Conservation (phyloP, 1,140 invertebrate species). For the Ephestia elutella region DNA sequence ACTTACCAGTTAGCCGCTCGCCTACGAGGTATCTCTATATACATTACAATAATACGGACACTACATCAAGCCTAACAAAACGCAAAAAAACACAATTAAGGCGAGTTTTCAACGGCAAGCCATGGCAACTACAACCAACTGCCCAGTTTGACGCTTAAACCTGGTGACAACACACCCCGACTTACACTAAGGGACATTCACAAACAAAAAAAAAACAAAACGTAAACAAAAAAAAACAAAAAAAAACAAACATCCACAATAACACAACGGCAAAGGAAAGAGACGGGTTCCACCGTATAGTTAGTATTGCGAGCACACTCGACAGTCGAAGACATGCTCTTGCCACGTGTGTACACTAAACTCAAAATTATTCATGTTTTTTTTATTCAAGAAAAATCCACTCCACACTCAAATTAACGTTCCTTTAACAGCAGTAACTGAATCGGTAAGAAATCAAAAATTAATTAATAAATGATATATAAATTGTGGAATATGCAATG, state of each 20-base stretch:
- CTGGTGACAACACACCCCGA: conserved; percentile 51
- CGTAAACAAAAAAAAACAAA: conserved; percentile 38
- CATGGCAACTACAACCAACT: conserved; percentile 54
- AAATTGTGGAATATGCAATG: conserved; percentile 31
- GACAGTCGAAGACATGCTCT: conserved; percentile 53
- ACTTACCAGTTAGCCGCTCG: conserved; percentile 28
- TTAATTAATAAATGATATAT: conserved; percentile 46
- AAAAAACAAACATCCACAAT: conserved; percentile 59
- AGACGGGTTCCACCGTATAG: conserved; percentile 48
- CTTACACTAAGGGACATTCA: conserved; percentile 56
- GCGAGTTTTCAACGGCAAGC: conserved; percentile 50
- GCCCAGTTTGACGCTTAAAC: conserved; percentile 56
- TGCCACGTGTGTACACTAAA: conserved; percentile 36
- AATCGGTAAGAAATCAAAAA: conserved; percentile 49
- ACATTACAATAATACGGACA: conserved; percentile 51
- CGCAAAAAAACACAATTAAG: conserved; percentile 67
- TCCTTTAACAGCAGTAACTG: conserved; percentile 58
- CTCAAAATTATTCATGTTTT: conserved; percentile 18
- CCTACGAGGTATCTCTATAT: conserved; percentile 35
- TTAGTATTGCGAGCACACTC: conserved; percentile 57
- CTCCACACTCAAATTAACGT: conserved; percentile 69
- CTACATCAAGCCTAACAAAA: conserved; percentile 69
- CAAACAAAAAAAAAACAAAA: conserved; percentile 44
- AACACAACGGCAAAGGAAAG: conserved; percentile 62
- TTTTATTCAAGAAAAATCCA: conserved; percentile 57